A percentile compares a stretch with the other conserved stretches of the same genome.
These are phyloP conservation scores for Pelodytes ibericus DNA, from an alignment of 2,797 vertebrate species.

Conservation along the genomic window DNA sequence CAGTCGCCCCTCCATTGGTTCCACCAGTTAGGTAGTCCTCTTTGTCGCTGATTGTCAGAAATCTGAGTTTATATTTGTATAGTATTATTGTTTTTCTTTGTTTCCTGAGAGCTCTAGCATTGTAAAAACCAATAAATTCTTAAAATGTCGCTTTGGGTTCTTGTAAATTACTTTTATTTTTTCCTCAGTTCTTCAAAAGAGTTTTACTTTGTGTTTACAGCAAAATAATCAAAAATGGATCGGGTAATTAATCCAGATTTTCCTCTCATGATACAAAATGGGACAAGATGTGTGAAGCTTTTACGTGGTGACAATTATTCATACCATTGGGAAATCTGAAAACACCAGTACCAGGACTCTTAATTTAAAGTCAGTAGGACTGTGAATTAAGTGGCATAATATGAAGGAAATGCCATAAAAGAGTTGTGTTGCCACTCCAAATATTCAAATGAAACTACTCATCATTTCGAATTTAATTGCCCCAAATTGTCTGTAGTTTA, in stretches of 20 bases:
- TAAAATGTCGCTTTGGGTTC: too few relatives aligned
- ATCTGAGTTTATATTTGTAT: too few relatives aligned
- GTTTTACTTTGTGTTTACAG: neutral
- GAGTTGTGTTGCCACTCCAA: constrained; percentile 18
- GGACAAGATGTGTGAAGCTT: neutral
- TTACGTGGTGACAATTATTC: neutral
- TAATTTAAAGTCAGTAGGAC: constrained; percentile 5
- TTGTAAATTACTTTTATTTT: too few relatives aligned
- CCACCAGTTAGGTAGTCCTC: too few relatives aligned
- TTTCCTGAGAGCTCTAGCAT: too few relatives aligned
- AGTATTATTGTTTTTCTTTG: too few relatives aligned
- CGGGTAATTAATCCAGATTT: neutral
- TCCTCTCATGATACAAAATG: neutral
- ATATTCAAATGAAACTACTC: constrained; percentile 11
- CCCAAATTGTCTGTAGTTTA: constrained; percentile 14
- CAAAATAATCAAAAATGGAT: neutral
- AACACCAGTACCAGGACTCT: neutral
- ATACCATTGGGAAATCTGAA: neutral
- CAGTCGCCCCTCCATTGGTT: too few relatives aligned
- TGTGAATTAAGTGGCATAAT: constrained; percentile 19
- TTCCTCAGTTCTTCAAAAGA: too few relatives aligned
- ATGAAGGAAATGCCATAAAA: neutral
- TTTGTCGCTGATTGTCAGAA: too few relatives aligned
- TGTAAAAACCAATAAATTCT: too few relatives aligned
- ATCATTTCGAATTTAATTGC: constrained; percentile 37